A percentile compares a stretch with the other conserved stretches of the same genome.
These are phyloP conservation scores for Xylocampa areola DNA, from an alignment of 2,888 invertebrate genomes.

Conservation along the genomic window DNA sequence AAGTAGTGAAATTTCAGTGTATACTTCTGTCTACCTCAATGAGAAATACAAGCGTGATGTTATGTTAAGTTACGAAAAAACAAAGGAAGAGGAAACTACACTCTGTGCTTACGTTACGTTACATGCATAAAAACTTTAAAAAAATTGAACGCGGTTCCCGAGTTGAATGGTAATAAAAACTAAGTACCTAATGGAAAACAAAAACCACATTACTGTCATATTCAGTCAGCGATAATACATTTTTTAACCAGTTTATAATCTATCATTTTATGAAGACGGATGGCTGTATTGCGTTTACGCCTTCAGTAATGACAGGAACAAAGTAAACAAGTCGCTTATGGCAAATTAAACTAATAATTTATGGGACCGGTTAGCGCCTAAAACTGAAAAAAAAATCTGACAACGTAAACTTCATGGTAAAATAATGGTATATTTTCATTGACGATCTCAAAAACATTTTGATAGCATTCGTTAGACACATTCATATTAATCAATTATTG, in stretches of 20 bases:
- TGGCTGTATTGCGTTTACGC: conserved; percentile 30
- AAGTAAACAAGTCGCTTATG: not conserved
- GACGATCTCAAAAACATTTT: too few species aligned
- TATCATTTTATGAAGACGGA: conserved; percentile 18
- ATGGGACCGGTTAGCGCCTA: not conserved
- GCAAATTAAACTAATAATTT: conserved; percentile 1
- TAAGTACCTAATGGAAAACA: conserved; percentile 10
- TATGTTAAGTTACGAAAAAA: too few species aligned
- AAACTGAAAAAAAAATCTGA: not conserved
- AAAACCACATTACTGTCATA: conserved; percentile 12
- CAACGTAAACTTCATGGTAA: not conserved
- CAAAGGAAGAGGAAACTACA: too few species aligned
- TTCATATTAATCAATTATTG: too few species aligned
- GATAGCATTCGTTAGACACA: too few species aligned
- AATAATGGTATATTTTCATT: too few species aligned
- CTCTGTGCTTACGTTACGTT: too few species aligned
- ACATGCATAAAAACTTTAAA: too few species aligned
- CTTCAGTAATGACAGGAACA: conserved; percentile 4
- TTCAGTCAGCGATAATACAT: conserved; percentile 5
- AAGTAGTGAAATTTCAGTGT: too few species aligned
- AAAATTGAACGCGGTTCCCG: too few species aligned
- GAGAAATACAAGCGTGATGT: too few species aligned
- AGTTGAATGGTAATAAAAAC: conserved; percentile 3
- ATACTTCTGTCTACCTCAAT: too few species aligned
- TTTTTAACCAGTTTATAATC: not conserved